These are phyloP conservation scores for Pteromalus puparum DNA, from an alignment of 1,140 invertebrate genomes.

Conservation along the genomic window DNA sequence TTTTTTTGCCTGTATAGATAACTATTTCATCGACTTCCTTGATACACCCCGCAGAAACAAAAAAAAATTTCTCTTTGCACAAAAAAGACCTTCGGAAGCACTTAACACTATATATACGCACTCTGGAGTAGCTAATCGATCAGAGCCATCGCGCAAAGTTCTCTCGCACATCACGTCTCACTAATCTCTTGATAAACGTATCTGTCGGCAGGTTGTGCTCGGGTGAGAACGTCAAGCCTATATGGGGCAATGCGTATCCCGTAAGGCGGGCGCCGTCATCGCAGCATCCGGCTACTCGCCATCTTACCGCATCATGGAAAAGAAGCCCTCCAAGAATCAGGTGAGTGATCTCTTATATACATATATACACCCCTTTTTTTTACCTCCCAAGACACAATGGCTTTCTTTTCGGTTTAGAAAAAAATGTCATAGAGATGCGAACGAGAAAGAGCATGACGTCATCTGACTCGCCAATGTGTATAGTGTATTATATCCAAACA, in stretches of 20 bases:
- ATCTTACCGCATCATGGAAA: constrained; percentile 74
- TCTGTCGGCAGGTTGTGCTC: constrained; percentile 62
- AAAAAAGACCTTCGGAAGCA: background rate
- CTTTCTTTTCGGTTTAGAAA: background rate
- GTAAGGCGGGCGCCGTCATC: constrained; percentile 75
- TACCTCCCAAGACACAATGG: background rate
- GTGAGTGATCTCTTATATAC: constrained; percentile 57
- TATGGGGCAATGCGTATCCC: constrained; percentile 76
- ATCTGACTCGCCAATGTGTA: too few species aligned
- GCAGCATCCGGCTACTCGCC: constrained; percentile 73
- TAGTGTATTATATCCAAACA: background rate
- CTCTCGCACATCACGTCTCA: too few species aligned
- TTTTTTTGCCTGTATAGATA: too few species aligned
- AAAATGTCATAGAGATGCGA: background rate
- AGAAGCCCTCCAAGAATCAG: constrained; percentile 72
- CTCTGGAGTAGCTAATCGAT: background rate
- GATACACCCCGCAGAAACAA: too few species aligned
- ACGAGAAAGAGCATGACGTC: constrained; percentile 13
- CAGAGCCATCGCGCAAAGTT: background rate
- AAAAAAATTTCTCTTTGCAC: background rate
- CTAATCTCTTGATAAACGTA: background rate
- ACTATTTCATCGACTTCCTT: background rate
- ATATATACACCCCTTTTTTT: background rate
- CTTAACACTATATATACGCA: background rate
- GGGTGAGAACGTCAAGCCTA: constrained; percentile 70